Evolutionary conservation across 2,797 vertebrate species (phyloP), one percentile per base, ranked within the genome.

Genomic region (Lophius americanus): DNA sequence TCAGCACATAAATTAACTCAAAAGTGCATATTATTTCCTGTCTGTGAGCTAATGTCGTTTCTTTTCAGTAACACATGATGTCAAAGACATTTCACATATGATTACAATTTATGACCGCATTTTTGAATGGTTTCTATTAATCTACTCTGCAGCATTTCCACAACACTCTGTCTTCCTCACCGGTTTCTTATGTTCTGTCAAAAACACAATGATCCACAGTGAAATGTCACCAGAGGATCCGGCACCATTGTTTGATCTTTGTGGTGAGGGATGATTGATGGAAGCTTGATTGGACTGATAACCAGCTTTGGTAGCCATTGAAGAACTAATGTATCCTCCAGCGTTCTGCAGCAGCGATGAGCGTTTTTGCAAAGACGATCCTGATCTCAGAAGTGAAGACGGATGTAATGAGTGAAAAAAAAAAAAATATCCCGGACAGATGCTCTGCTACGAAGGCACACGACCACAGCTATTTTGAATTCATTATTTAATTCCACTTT

Each of bases 281-380:
- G 93, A 91, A 90, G 86, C 82, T 85, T 88, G 84, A 92, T 90
- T 78, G 70, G 81, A 79, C 84, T 11, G 89, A 89, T 91, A 93
- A 92, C 74, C 85, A 84, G 79, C 55, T 65, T 70, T 90, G 91
- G 87, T 82, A 75, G 73, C 73, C 50, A 51, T 57, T 60, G 56
- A 76, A 52, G 61, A 79, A 74, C 82, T 70, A 75, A 46, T 70
- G 37, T 81, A 69, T 85, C 75, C 74, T 61, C 74, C 38, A 5
- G 49, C 67, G 41, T 64, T 68, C 54, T 72, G 72, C 67, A 64
- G 78, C 78, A 59, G 51, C 48, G 80, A 78, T 55, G 73, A 86
- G 72, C 73, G 62, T 46, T 85, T 74, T 32, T 57, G 74, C 75
- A 54, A 62, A 51, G 64, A 66, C 65, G 35, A 51, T 75, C 47